Conservation (phyloP, 1,140 invertebrate species). For the Drosophila sucinea region DNA sequence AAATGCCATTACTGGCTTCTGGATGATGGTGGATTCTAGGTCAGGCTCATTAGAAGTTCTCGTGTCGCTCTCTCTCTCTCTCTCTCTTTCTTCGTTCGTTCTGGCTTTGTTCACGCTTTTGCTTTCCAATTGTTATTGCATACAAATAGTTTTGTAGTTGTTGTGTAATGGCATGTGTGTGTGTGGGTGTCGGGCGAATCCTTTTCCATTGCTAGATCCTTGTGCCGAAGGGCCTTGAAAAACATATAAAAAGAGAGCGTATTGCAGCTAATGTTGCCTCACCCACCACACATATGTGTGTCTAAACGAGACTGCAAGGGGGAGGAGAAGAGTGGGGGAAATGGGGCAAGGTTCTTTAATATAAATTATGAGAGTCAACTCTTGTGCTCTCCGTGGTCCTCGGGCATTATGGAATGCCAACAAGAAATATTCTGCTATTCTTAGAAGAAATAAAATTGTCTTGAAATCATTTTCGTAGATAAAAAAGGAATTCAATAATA, state of each 20-base stretch:
- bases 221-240: constrained; percentile 17
- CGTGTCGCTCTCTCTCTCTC: too few species aligned
- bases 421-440: not conserved
- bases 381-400: constrained; percentile 10
- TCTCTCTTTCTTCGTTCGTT: too few species aligned
- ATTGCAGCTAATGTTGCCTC: constrained; percentile 15
- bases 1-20: constrained; percentile 18
- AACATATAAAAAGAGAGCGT: constrained; percentile 2
- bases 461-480: too few species aligned
- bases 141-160: constrained; percentile 19
- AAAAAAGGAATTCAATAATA: constrained; percentile 7
- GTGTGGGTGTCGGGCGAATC: not conserved
- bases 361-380: constrained; percentile 18
- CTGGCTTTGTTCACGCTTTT: constrained; percentile 33
- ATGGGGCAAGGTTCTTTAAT: constrained; percentile 3
- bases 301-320: not conserved
- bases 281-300: not conserved
- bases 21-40: constrained; percentile 37
- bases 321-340: not conserved
- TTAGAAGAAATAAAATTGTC: not conserved
- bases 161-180: constrained; percentile 21
- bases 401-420: constrained; percentile 3
- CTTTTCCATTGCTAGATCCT: constrained; percentile 3
- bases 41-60: constrained; percentile 58
- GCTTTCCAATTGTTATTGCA: constrained; percentile 47